phyloP scores from a whole-genome alignment of 2,113 vertebrate genomes.

The Periophthalmus modestus region DNA sequence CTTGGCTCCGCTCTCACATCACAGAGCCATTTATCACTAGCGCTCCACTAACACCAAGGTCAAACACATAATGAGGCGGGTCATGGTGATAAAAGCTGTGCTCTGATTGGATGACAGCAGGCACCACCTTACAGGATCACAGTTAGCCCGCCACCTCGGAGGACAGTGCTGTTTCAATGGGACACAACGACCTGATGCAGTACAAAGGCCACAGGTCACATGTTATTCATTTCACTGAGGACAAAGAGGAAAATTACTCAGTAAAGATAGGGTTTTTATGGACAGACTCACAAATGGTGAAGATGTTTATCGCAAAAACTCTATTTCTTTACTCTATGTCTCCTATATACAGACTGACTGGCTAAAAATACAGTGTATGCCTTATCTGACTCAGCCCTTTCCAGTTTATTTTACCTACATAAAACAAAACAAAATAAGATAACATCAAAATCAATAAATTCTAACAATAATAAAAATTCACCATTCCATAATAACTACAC shows the following conservation, averaged over 20 bases:
- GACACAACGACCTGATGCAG: not conserved
- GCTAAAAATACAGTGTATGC: no score
- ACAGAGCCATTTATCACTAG: constrained; percentile 64
- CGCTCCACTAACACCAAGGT: constrained; percentile 49
- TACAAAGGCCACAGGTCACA: not conserved
- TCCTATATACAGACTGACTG: no score
- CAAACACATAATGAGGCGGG: constrained; percentile 58
- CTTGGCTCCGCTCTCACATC: constrained; percentile 40
- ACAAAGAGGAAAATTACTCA: not conserved
- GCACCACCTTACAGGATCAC: constrained; percentile 24
- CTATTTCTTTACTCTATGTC: not conserved
- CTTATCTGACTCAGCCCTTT: no score
- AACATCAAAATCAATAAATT: no score
- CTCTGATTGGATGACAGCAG: constrained; percentile 55
- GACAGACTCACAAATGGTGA: not conserved
- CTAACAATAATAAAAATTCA: no score
- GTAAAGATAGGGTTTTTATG: not conserved
- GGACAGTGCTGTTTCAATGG: not conserved
- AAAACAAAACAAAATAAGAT: no score
- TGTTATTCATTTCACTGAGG: not conserved
- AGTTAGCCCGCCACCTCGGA: not conserved
- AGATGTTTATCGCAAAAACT: not conserved
- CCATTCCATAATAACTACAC: no score
- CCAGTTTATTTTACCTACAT: no score
- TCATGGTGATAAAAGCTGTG: constrained; percentile 53